A percentile compares a stretch with the other conserved stretches of the same genome.
Evolutionary conservation across 2,797 vertebrate species (phyloP).

Genomic region (Mastacembelus armatus): DNA sequence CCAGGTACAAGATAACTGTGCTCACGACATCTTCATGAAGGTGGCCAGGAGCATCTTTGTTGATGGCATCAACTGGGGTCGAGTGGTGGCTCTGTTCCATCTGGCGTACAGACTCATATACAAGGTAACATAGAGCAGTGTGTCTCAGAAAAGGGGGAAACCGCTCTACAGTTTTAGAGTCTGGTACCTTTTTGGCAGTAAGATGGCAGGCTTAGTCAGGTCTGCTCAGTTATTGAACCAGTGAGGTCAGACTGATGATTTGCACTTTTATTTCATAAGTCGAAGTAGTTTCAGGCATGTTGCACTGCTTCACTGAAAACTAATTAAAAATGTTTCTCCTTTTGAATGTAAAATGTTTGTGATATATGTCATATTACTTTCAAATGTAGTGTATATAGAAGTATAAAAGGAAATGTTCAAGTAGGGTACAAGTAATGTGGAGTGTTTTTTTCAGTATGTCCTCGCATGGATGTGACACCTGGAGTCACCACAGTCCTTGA

Average conservation of each 20-base stretch:
- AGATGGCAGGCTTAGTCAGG: not conserved
- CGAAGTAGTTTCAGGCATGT: not conserved
- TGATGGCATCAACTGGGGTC: conserved; percentile 85
- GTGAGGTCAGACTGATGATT: not conserved
- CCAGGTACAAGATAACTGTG: conserved; percentile 77
- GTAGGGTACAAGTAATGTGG: too few species aligned
- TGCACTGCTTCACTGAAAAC: too few species aligned
- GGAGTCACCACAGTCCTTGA: not conserved
- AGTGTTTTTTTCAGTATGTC: too few species aligned
- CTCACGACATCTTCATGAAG: conserved; percentile 81
- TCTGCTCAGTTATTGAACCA: not conserved
- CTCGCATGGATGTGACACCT: too few species aligned
- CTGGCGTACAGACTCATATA: conserved; percentile 82
- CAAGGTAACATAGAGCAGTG: conserved; percentile 67
- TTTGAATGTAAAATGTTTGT: too few species aligned
- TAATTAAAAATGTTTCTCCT: too few species aligned
- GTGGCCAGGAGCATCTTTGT: conserved; percentile 82
- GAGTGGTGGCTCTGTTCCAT: conserved; percentile 83
- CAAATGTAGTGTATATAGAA: too few species aligned
- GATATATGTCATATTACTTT: too few species aligned
- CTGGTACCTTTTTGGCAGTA: not conserved
- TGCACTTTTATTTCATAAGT: not conserved
- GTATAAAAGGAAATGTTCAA: too few species aligned
- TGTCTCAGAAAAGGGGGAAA: not conserved
- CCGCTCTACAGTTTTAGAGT: not conserved